phyloP scores from a whole-genome alignment of 2,888 invertebrate species.

The Eumerus sabulonum region DNA sequence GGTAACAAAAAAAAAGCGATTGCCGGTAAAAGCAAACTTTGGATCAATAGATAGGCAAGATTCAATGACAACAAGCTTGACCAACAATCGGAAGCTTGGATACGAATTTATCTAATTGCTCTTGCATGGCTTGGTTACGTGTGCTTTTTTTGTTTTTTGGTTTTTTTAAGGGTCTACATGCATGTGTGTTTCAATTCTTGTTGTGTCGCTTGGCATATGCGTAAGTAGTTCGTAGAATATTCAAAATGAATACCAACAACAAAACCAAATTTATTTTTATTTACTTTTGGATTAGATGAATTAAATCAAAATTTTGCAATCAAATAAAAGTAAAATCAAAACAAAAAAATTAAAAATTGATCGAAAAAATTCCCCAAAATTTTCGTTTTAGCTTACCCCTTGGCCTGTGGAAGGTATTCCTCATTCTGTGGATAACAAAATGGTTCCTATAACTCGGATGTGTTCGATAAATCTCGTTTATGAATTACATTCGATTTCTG shows the following conservation, averaged over 20 bases:
- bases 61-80: too few relatives aligned
- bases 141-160: not conserved
- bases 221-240: conserved; percentile 32
- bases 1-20: too few relatives aligned
- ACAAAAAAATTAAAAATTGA: conserved; percentile 45
- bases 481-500: conserved; percentile 52
- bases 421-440: conserved; percentile 73
- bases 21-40: too few relatives aligned
- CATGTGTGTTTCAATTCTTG: not conserved
- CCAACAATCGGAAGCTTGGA: too few relatives aligned
- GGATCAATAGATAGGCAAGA: too few relatives aligned
- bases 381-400: conserved; percentile 75
- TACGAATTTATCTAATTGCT: too few relatives aligned
- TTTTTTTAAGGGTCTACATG: conserved; percentile 15
- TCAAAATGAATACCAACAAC: too few relatives aligned
- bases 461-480: conserved; percentile 49
- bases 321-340: conserved; percentile 26
- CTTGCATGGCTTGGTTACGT: too few relatives aligned
- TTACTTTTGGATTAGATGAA: conserved; percentile 36
- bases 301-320: conserved; percentile 1
- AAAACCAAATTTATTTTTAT: conserved; percentile 53
- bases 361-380: conserved; percentile 34
- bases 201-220: conserved; percentile 3
- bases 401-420: conserved; percentile 74
- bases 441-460: conserved; percentile 69